These are phyloP conservation scores for Prorops nasuta DNA, from an alignment of 1,140 invertebrate species.

Conservation along the genomic window DNA sequence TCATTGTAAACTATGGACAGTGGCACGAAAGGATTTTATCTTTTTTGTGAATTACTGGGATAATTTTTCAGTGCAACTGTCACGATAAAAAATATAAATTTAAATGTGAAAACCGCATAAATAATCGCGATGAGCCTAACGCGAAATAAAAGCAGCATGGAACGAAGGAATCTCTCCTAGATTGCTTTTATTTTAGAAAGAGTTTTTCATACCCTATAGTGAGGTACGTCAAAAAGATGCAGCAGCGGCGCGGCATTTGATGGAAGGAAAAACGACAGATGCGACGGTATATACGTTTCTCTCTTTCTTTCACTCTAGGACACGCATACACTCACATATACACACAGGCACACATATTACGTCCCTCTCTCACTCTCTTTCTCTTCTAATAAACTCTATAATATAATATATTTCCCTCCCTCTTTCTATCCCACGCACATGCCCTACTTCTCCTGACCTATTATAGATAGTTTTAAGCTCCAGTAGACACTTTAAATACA, in stretches of 20 bases:
- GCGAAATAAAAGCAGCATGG: no score
- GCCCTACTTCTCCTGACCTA: no score
- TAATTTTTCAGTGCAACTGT: no score
- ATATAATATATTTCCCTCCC: neutral
- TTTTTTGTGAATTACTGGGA: no score
- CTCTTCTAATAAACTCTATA: slow-evolving; percentile 1
- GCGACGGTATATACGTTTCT: slow-evolving; percentile 35
- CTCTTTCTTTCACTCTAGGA: slow-evolving; percentile 19
- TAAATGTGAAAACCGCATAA: no score
- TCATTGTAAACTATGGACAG: no score
- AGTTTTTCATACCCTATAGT: slow-evolving; percentile 23
- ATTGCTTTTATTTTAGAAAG: no score
- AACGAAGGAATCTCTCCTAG: no score
- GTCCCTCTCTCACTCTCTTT: slow-evolving; percentile 7
- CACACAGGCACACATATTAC: slow-evolving; percentile 29
- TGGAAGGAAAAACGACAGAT: slow-evolving; percentile 28
- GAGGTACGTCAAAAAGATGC: slow-evolving; percentile 23
- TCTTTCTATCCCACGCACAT: slow-evolving; percentile 17
- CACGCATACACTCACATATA: slow-evolving; percentile 12
- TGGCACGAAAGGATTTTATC: no score
- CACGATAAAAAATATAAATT: no score
- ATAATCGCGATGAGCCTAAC: no score
- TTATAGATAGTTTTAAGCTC: slow-evolving; percentile 35
- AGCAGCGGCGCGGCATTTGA: slow-evolving; percentile 37
- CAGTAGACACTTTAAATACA: slow-evolving; percentile 42